Evolutionary conservation across 2,113 vertebrate genomes (phyloP).

Genomic region (Beaufortia kweichowensis): DNA sequence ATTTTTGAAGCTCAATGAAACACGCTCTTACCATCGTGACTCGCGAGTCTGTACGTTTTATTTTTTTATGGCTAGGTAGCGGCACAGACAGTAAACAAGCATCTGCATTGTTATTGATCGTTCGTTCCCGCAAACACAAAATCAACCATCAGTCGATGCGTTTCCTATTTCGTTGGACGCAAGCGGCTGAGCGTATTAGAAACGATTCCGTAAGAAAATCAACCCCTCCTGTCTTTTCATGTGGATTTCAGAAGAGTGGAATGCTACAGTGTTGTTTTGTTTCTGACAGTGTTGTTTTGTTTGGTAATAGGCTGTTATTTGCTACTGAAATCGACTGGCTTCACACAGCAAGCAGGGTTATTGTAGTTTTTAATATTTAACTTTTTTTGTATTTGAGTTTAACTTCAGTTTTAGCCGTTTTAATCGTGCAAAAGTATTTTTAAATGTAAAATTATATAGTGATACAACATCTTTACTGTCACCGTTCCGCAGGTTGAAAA

Average conservation of each 20-base stretch:
- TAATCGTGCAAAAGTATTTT: no score
- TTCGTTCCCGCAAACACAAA: conserved; percentile 38
- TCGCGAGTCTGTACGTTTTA: conserved; percentile 33
- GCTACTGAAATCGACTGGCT: no score
- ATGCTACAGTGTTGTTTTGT: conserved; percentile 31
- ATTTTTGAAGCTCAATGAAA: conserved; percentile 18
- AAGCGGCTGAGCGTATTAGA: conserved; percentile 34
- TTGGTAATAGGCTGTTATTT: no score
- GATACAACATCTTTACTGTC: no score
- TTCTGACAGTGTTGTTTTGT: conserved; percentile 34
- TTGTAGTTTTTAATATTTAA: no score
- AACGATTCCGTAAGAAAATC: conserved; percentile 35
- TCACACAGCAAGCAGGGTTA: no score
- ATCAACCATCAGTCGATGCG: conserved; percentile 45
- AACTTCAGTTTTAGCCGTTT: no score
- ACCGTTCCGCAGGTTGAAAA: no score
- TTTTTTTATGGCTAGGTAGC: conserved; percentile 19
- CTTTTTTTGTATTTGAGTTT: no score
- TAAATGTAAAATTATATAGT: no score
- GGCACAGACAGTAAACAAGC: conserved; percentile 48
- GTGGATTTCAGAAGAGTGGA: conserved; percentile 27
- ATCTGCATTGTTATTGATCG: conserved; percentile 56
- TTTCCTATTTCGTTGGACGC: conserved; percentile 36
- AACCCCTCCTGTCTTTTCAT: conserved; percentile 8
- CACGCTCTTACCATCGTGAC: background rate